Conservation (phyloP, 2,113 vertebrate species). For the Trichomycterus rosablanca region DNA sequence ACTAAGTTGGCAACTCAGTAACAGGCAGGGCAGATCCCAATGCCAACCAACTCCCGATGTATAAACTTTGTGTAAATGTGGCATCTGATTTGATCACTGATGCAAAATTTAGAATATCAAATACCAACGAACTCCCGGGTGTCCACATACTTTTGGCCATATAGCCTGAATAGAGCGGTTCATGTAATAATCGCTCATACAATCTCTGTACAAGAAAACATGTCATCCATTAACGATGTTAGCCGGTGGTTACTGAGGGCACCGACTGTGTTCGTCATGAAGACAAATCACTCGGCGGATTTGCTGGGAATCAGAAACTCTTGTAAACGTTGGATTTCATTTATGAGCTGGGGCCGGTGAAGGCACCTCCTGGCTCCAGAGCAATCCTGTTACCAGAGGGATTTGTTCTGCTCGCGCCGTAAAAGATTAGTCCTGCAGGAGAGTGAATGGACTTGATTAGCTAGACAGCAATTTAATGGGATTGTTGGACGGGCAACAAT, state of each 20-base stretch:
- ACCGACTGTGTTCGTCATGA: slow-evolving; percentile 21
- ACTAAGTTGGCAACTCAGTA: no score
- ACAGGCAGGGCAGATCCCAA: no score
- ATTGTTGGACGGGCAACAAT: slow-evolving; percentile 72
- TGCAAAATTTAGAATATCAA: no score
- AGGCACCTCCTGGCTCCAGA: slow-evolving; percentile 48
- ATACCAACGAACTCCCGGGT: no score
- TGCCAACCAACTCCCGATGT: no score
- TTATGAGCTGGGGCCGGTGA: slow-evolving; percentile 42
- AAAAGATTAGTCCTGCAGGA: slow-evolving; percentile 73
- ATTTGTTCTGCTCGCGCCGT: slow-evolving; percentile 67
- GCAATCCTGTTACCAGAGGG: slow-evolving; percentile 69
- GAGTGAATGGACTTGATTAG: slow-evolving; percentile 77
- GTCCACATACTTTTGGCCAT: no score
- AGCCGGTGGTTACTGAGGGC: neutral
- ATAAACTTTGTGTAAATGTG: no score
- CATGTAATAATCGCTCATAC: neutral
- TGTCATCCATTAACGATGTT: slow-evolving; percentile 3
- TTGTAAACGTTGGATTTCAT: slow-evolving; percentile 45
- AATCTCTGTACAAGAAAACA: neutral
- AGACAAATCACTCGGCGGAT: slow-evolving; percentile 27
- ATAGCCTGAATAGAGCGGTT: no score
- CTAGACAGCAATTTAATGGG: slow-evolving; percentile 79
- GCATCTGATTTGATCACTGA: no score
- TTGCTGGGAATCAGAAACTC: slow-evolving; percentile 30